Conservation (phyloP, 2,797 vertebrate species). For the Sebastolobus alascanus region DNA sequence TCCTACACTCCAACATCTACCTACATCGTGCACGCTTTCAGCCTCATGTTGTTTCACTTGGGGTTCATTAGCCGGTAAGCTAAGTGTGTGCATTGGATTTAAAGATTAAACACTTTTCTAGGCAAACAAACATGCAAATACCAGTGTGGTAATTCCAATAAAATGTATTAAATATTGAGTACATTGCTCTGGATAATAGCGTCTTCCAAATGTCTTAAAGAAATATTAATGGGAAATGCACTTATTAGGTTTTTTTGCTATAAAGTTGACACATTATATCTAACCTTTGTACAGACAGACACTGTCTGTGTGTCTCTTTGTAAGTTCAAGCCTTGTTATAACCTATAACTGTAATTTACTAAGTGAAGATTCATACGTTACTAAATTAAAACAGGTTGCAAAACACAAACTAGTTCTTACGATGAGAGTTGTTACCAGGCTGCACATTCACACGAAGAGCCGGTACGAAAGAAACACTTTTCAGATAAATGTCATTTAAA, state of each 20-base stretch:
- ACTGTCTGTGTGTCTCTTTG: no score
- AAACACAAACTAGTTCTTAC: not conserved
- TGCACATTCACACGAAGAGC: not conserved
- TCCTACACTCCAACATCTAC: slow-evolving; percentile 17
- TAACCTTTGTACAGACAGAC: not conserved
- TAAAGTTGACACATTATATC: not conserved
- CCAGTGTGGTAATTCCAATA: not conserved
- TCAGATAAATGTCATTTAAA: no score
- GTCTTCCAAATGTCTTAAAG: not conserved
- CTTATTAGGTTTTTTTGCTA: not conserved
- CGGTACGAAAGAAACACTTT: no score
- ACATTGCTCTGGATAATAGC: not conserved
- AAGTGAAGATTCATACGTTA: not conserved
- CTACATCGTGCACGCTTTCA: not conserved
- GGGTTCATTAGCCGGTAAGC: slow-evolving; percentile 7
- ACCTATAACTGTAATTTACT: not conserved
- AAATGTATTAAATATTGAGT: not conserved
- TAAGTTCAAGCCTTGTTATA: not conserved
- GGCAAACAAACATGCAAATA: slow-evolving; percentile 2
- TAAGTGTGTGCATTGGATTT: not conserved
- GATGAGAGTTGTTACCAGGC: not conserved
- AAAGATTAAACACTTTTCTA: slow-evolving; percentile 8
- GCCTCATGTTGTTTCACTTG: not conserved
- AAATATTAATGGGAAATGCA: not conserved
- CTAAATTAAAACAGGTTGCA: not conserved